Evolutionary conservation across 1,140 invertebrate species (phyloP).

Genomic region (Luehdorfia chinensis): DNA sequence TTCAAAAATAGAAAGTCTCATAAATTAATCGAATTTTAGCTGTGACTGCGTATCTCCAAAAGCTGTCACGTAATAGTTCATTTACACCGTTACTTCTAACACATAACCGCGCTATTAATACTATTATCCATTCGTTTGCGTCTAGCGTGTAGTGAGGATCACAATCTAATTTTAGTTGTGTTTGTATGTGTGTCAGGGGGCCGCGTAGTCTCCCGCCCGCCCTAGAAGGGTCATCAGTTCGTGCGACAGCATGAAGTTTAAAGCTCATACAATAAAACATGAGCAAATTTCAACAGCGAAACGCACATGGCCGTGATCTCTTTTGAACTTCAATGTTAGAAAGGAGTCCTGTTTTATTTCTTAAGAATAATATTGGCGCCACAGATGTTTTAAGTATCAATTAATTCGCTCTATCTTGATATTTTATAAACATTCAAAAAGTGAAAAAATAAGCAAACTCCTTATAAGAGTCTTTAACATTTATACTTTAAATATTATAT

Average conservation of each 20-base stretch:
- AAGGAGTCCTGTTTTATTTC: not conserved
- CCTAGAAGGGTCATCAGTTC: slow-evolving; percentile 61
- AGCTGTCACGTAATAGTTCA: slow-evolving; percentile 32
- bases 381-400: too few relatives aligned
- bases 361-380: slow-evolving; percentile 9
- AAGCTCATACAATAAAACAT: slow-evolving; percentile 3
- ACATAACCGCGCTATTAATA: slow-evolving; percentile 51
- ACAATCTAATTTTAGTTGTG: slow-evolving; percentile 66
- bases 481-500: too few relatives aligned
- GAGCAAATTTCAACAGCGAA: slow-evolving; percentile 4
- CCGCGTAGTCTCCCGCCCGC: slow-evolving; percentile 46
- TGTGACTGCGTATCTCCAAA: slow-evolving; percentile 1
- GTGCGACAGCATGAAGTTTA: slow-evolving; percentile 12
- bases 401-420: too few relatives aligned
- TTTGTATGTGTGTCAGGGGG: slow-evolving; percentile 73
- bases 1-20: too few relatives aligned
- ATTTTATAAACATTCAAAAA: too few relatives aligned
- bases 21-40: too few relatives aligned
- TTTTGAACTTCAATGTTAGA: not conserved
- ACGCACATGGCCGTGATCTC: slow-evolving; percentile 1
- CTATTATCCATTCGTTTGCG: slow-evolving; percentile 51
- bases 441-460: too few relatives aligned
- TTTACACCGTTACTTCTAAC: slow-evolving; percentile 41
- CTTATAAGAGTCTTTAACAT: too few relatives aligned
- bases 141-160: slow-evolving; percentile 63